Evolutionary conservation across 2,113 vertebrate genomes (phyloP).

Genomic region (Hemibagrus wyckioides): DNA sequence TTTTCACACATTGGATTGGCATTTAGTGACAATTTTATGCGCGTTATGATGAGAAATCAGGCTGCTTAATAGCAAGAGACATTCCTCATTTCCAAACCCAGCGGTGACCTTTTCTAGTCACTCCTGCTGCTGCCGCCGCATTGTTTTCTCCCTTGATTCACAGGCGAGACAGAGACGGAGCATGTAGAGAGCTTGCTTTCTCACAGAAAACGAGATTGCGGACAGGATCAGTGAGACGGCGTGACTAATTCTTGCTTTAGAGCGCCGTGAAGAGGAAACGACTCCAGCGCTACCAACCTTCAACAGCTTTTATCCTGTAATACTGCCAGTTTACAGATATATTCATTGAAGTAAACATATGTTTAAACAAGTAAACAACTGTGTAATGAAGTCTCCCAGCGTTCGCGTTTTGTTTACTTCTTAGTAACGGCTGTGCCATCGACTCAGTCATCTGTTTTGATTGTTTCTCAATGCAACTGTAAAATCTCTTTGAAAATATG

Average conservation of each 20-base stretch:
- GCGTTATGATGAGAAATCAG: conserved; percentile 44
- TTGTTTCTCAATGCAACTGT: background rate
- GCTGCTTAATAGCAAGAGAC: conserved; percentile 21
- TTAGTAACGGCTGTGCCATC: no score
- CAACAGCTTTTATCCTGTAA: conserved; percentile 13
- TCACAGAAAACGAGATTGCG: conserved; percentile 35
- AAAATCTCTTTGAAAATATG: background rate
- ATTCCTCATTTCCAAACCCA: conserved; percentile 20
- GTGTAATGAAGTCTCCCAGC: background rate
- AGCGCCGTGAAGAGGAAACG: conserved; percentile 5
- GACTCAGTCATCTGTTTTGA: background rate
- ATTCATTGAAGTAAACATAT: conserved; percentile 5
- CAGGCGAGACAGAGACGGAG: background rate
- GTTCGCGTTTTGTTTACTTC: background rate
- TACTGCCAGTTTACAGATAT: conserved; percentile 8
- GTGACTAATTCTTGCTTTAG: conserved; percentile 48
- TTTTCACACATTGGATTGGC: background rate
- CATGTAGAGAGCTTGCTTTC: conserved; percentile 15
- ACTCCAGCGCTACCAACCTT: conserved; percentile 1
- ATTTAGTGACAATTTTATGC: conserved; percentile 35
- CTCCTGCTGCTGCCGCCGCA: conserved; percentile 30
- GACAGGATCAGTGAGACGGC: conserved; percentile 40
- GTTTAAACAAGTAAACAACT: background rate
- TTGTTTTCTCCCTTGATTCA: conserved; percentile 49
- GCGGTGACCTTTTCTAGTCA: conserved; percentile 50